These are phyloP conservation scores for Poeciliopsis presidionis DNA, from an alignment of 2,797 vertebrate species.

Conservation along the genomic window DNA sequence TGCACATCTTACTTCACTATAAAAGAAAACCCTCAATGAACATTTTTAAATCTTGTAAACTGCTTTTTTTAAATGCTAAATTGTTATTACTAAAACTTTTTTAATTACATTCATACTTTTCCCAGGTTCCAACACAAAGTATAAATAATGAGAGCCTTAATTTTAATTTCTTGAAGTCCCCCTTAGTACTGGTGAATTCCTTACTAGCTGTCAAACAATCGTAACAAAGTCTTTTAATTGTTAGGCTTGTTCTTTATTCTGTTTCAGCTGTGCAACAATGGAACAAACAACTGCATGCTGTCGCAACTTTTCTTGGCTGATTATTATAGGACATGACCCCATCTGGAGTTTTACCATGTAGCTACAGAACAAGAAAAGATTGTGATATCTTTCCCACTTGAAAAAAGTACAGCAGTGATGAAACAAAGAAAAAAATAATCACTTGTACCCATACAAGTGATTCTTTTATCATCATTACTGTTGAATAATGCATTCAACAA, in stretches of 20 bases:
- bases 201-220: background rate
- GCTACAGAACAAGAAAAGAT: constrained; percentile 23
- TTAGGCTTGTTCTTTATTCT: background rate
- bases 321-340: constrained; percentile 9
- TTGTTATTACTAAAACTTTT: background rate
- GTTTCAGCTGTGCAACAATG: background rate
- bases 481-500: constrained; percentile 46
- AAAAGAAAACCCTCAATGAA: background rate
- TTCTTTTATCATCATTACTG: too few species aligned
- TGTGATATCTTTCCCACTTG: constrained; percentile 19
- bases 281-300: background rate
- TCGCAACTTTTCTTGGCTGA: constrained; percentile 7
- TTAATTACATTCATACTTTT: background rate
- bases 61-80: background rate
- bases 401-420: constrained; percentile 38
- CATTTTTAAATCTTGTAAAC: background rate
- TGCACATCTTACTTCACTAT: too few species aligned
- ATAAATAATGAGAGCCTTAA: background rate
- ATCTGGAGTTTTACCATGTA: constrained; percentile 37
- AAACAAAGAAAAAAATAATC: constrained; percentile 39
- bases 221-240: background rate
- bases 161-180: background rate
- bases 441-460: constrained; percentile 1
- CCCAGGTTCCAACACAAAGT: background rate
- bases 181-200: background rate